A percentile compares a stretch with the other conserved stretches of the same genome.
These are phyloP conservation scores for Yoshiicerus persimilis DNA, from an alignment of 1,140 invertebrate genomes.

Conservation along the genomic window DNA sequence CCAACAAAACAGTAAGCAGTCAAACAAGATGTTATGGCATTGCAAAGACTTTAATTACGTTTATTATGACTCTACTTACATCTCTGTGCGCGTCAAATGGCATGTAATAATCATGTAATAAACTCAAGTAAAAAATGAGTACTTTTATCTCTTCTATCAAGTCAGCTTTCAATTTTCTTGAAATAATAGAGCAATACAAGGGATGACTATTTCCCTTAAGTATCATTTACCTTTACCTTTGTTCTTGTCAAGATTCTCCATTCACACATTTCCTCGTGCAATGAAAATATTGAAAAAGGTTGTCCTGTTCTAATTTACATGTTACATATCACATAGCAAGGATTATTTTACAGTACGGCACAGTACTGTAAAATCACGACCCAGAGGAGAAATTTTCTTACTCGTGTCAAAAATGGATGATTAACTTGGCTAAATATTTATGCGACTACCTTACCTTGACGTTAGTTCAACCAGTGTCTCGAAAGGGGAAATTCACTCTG, in stretches of 20 bases:
- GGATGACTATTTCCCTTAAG: neutral
- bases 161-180: neutral
- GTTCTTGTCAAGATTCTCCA: neutral
- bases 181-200: neutral
- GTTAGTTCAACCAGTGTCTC: no score
- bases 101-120: neutral
- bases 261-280: neutral
- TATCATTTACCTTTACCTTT: neutral
- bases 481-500: neutral
- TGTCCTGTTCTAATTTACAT: neutral
- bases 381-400: neutral
- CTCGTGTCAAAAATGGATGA: neutral
- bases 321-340: no score
- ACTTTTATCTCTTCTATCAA: neutral
- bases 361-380: neutral
- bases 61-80: neutral
- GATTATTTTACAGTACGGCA: no score
- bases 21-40: neutral
- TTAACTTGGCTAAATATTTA: neutral
- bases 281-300: neutral
- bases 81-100: neutral
- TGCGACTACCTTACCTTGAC: no score
- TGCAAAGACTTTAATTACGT: neutral
- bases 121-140: neutral
- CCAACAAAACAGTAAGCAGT: neutral